These are phyloP conservation scores for Dysdera silvatica DNA, from an alignment of 1,140 invertebrate species.

Conservation along the genomic window DNA sequence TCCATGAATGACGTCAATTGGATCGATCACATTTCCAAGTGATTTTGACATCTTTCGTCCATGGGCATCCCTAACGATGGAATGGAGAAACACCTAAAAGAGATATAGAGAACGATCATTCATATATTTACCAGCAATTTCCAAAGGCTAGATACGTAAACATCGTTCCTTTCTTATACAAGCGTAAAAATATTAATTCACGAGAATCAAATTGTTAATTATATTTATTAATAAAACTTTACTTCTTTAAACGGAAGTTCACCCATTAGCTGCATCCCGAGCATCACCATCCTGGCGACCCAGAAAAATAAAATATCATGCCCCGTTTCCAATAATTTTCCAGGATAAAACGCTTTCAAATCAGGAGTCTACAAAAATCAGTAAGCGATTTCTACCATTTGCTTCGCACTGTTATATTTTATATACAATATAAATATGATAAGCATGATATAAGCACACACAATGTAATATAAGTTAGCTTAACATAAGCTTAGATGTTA, in stretches of 20 bases:
- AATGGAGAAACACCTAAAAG: conserved; percentile 59
- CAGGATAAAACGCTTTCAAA: conserved; percentile 76
- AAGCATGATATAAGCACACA: too few species aligned
- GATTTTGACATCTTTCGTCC: conserved; percentile 99
- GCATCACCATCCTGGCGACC: conserved; percentile 99
- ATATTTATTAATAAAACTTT: not conserved
- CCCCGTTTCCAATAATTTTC: conserved; percentile 87
- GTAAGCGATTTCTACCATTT: too few species aligned
- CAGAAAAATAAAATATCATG: conserved; percentile 99
- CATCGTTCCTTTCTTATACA: too few species aligned
- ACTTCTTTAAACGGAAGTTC: conserved; percentile 83
- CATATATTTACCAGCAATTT: too few species aligned
- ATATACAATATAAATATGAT: too few species aligned
- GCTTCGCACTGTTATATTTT: too few species aligned
- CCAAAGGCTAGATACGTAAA: too few species aligned
- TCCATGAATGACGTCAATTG: conserved; percentile 91
- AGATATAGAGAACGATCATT: too few species aligned
- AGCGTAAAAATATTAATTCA: too few species aligned
- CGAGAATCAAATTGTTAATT: too few species aligned
- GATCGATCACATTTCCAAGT: conserved; percentile 97
- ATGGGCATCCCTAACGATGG: conserved; percentile 95
- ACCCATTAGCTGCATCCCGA: conserved; percentile 81
- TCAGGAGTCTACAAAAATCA: conserved; percentile 33
- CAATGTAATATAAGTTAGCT: too few species aligned
- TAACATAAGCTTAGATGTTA: too few species aligned